Evolutionary conservation across 2,888 invertebrate species (phyloP).

Genomic region (Dusona sp.): DNA sequence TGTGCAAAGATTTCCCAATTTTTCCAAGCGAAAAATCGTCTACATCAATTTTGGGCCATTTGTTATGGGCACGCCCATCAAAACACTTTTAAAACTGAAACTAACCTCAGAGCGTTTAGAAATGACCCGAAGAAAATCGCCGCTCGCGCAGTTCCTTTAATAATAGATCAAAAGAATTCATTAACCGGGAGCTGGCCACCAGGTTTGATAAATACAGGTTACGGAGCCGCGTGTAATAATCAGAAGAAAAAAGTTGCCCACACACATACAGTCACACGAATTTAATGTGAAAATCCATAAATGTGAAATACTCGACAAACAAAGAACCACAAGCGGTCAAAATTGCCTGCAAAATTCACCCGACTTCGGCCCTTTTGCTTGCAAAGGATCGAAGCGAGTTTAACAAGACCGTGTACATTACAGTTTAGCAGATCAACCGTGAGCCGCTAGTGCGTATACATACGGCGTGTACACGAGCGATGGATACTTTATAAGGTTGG

Average conservation of each 20-base stretch:
- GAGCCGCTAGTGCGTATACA: neutral
- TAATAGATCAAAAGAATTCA: neutral
- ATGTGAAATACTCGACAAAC: neutral
- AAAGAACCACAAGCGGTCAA: neutral
- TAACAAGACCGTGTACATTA: neutral
- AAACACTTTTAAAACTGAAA: no score
- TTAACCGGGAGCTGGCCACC: neutral
- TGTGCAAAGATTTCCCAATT: neutral
- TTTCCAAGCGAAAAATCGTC: no score
- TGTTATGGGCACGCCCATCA: no score
- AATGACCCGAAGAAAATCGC: neutral
- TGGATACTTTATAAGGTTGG: constrained; percentile 75
- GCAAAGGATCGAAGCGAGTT: neutral
- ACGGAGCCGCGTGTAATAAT: neutral
- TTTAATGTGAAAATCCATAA: neutral
- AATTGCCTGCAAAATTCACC: neutral
- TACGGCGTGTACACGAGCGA: constrained; percentile 3
- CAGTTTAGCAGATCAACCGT: neutral
- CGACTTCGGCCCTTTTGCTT: neutral
- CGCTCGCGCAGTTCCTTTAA: neutral
- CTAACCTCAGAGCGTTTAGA: no score
- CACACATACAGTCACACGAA: neutral
- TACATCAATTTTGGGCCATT: no score
- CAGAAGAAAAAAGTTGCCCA: neutral
- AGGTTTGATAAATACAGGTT: neutral